A percentile compares a stretch with the other conserved stretches of the same genome.
These are phyloP conservation scores for Drosophila takahashii DNA, from an alignment of 1,140 invertebrate genomes.

Conservation along the genomic window DNA sequence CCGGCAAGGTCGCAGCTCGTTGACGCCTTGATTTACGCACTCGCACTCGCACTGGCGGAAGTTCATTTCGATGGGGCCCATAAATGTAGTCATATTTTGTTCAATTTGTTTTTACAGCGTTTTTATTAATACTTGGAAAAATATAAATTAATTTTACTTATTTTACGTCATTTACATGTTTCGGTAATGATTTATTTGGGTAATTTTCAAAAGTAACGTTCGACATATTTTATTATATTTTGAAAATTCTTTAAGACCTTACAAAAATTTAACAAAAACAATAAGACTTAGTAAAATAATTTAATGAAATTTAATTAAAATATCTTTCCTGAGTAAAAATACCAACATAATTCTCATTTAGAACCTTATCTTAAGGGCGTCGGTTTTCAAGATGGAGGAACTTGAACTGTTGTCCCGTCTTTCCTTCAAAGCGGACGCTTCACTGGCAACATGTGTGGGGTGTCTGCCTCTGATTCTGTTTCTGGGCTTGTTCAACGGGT, in stretches of 20 bases:
- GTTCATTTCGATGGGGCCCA: constrained; percentile 12
- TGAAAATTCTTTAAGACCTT: too few species aligned
- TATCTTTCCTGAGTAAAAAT: too few species aligned
- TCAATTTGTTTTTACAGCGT: constrained; percentile 4
- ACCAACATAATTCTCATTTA: constrained; percentile 9
- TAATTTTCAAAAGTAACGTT: too few species aligned
- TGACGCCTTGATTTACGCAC: constrained; percentile 60
- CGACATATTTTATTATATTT: too few species aligned
- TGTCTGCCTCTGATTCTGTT: constrained; percentile 36
- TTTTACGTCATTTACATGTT: neutral
- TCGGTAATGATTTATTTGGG: neutral
- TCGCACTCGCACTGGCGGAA: constrained; percentile 22
- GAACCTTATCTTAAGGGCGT: constrained; percentile 16
- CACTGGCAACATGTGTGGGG: constrained; percentile 69
- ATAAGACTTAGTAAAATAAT: neutral
- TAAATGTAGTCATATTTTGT: constrained; percentile 16
- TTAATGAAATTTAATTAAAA: neutral
- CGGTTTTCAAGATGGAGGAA: constrained; percentile 71
- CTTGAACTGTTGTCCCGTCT: constrained; percentile 24
- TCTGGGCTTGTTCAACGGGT: constrained; percentile 36
- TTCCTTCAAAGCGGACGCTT: constrained; percentile 43
- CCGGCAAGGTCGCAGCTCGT: constrained; percentile 54
- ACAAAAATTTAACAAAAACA: too few species aligned
- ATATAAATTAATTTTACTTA: neutral
- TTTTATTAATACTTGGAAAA: neutral